Conservation (phyloP, 2,797 vertebrate species). For the Leptodactylus fallax region DNA sequence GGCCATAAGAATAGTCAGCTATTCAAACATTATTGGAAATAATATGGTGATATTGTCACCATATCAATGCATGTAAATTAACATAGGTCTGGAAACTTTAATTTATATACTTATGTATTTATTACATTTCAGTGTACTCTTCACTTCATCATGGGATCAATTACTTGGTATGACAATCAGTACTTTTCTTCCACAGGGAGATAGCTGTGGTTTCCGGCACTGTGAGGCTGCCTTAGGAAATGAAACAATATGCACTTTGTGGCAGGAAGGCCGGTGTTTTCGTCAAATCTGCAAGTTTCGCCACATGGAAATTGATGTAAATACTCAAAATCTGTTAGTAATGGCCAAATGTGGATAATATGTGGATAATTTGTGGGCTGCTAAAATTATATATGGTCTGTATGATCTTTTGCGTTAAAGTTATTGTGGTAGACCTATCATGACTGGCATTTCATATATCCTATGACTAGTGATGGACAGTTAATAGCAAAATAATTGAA, state of each 20-base stretch:
- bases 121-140: too few relatives aligned
- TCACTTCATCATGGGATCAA: too few relatives aligned
- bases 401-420: not conserved
- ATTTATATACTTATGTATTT: too few relatives aligned
- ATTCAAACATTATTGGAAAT: not conserved
- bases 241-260: slow-evolving; percentile 89
- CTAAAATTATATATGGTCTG: not conserved
- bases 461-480: too few relatives aligned
- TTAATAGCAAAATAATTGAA: too few relatives aligned
- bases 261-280: slow-evolving; percentile 92
- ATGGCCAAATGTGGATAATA: not conserved
- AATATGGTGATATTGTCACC: too few relatives aligned
- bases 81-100: too few relatives aligned
- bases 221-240: slow-evolving; percentile 93
- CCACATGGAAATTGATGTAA: slow-evolving; percentile 95
- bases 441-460: too few relatives aligned
- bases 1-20: not conserved
- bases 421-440: too few relatives aligned
- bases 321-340: slow-evolving; percentile 56
- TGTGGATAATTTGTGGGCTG: not conserved
- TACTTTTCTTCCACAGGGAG: slow-evolving; percentile 78
- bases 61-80: too few relatives aligned
- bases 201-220: slow-evolving; percentile 91
- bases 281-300: slow-evolving; percentile 91
- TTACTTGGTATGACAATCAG: not conserved